These are phyloP conservation scores for Protaetia brevitarsis DNA, from an alignment of 1,140 invertebrate genomes.

Conservation along the genomic window DNA sequence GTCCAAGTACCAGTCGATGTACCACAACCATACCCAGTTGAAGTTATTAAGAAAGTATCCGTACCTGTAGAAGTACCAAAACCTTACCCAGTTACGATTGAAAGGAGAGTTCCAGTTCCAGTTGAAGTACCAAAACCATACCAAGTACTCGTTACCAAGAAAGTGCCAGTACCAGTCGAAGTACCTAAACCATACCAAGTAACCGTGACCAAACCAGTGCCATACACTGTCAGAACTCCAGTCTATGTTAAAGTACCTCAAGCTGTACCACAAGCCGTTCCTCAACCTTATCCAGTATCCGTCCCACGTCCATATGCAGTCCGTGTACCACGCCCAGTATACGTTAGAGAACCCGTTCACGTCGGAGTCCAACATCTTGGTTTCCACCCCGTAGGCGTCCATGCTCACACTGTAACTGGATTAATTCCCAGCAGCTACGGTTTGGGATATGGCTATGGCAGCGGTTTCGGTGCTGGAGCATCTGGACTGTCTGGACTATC, in stretches of 20 bases:
- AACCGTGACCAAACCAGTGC: slow-evolving; percentile 38
- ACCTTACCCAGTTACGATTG: slow-evolving; percentile 40
- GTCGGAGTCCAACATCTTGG: neutral
- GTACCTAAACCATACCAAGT: slow-evolving; percentile 40
- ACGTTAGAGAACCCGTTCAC: neutral
- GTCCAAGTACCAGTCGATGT: slow-evolving; percentile 44
- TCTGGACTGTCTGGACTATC: slow-evolving; percentile 1
- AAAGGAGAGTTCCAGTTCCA: slow-evolving; percentile 40
- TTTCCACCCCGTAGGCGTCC: neutral
- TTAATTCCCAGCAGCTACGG: slow-evolving; percentile 19
- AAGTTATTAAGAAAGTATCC: slow-evolving; percentile 38
- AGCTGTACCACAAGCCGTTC: slow-evolving; percentile 35
- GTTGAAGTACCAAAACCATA: slow-evolving; percentile 41
- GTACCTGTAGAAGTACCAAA: slow-evolving; percentile 42
- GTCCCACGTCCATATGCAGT: slow-evolving; percentile 43
- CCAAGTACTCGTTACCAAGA: slow-evolving; percentile 38
- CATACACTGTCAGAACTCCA: slow-evolving; percentile 43
- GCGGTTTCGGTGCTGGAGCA: slow-evolving; percentile 5
- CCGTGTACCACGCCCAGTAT: slow-evolving; percentile 35
- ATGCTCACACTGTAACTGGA: neutral
- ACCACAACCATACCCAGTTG: slow-evolving; percentile 37
- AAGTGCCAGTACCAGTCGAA: slow-evolving; percentile 43
- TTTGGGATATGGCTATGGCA: slow-evolving; percentile 23
- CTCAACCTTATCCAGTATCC: slow-evolving; percentile 38
- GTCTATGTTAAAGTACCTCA: slow-evolving; percentile 46